Conservation (phyloP, 2,113 vertebrate genomes). For the Noturus placidus region DNA sequence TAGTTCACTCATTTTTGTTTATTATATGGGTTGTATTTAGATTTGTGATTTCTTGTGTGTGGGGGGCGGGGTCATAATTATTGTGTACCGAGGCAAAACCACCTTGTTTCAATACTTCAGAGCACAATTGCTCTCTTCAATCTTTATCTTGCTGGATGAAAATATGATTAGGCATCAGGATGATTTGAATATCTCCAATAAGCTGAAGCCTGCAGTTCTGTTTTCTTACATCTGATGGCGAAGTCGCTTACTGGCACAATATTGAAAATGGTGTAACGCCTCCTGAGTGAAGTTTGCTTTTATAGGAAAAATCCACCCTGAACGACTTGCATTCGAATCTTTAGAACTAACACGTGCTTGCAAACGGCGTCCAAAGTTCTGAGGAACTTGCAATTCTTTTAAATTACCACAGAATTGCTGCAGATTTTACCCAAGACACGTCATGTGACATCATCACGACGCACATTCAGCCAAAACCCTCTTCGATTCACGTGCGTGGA, state of each 20-base stretch:
- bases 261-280: constrained; percentile 43
- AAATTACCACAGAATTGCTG: no score
- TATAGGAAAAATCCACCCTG: constrained; percentile 17
- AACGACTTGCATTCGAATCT: not conserved
- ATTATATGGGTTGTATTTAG: not conserved
- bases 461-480: no score
- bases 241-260: not conserved
- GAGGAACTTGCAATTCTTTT: no score
- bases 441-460: no score
- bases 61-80: not conserved
- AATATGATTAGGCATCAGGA: constrained; percentile 1
- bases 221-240: not conserved
- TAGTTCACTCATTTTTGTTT: not conserved
- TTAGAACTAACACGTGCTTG: not conserved
- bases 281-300: constrained; percentile 16
- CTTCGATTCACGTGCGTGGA: no score
- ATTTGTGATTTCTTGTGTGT: not conserved
- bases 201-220: not conserved
- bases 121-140: not conserved
- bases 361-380: not conserved
- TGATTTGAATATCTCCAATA: not conserved
- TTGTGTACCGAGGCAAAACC: constrained; percentile 12
- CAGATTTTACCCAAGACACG: no score
- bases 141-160: not conserved
- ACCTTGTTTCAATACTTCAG: constrained; percentile 32